phyloP scores from a whole-genome alignment of 30 jellyfish, hydroid and myxozoan genomes.

The Mastigias papua region DNA sequence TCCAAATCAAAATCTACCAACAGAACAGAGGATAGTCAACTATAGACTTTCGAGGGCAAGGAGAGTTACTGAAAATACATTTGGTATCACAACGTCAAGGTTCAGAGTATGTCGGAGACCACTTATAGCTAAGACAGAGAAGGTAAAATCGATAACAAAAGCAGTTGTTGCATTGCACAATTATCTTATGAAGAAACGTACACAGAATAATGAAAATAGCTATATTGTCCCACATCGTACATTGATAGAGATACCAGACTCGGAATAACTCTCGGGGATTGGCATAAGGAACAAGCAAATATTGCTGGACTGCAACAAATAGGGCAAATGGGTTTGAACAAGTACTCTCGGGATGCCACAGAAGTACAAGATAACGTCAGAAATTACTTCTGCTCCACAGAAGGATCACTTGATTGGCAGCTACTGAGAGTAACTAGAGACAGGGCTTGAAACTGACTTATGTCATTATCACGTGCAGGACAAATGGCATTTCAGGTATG shows the following conservation, averaged over 20 bases:
- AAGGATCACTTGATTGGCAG: conserved; percentile 34
- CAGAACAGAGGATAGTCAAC: conserved; percentile 51
- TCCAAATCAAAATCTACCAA: conserved; percentile 50
- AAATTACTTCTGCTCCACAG: conserved; percentile 23
- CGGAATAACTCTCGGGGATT: conserved; percentile 41
- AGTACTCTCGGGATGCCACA: conserved; percentile 36
- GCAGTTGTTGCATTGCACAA: conserved; percentile 84
- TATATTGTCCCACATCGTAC: conserved; percentile 23
- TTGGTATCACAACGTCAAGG: conserved; percentile 78
- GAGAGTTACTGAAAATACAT: conserved; percentile 73
- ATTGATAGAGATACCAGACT: conserved; percentile 28
- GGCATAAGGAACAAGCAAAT: conserved; percentile 49
- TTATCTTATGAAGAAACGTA: conserved; percentile 40
- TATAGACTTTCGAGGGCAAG: conserved; percentile 68
- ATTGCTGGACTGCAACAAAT: conserved; percentile 22
- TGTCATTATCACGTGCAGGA: not conserved
- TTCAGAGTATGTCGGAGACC: conserved; percentile 77
- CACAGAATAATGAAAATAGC: conserved; percentile 12
- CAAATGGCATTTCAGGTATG: not conserved
- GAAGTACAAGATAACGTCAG: conserved; percentile 33
- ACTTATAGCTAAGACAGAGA: conserved; percentile 55
- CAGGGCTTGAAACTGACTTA: not conserved
- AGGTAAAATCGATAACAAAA: conserved; percentile 60
- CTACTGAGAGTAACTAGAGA: conserved; percentile 23
- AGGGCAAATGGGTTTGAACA: conserved; percentile 17